A percentile compares a stretch with the other conserved stretches of the same genome.
phyloP scores from a whole-genome alignment of 2,113 vertebrate species.

The Chaetops frenatus region DNA sequence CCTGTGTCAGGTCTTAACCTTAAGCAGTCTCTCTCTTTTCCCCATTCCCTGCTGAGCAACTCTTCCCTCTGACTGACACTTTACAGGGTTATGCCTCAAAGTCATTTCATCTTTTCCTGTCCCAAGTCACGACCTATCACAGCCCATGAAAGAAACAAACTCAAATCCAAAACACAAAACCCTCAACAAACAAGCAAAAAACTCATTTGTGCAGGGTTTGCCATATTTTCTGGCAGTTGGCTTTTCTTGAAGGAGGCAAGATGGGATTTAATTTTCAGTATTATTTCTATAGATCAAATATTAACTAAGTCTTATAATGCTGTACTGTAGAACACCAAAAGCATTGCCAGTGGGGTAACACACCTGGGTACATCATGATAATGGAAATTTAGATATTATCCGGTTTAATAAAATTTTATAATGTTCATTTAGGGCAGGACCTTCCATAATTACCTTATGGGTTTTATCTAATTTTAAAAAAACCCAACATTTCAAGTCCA shows the following conservation, averaged over 20 bases:
- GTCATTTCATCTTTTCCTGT: background rate
- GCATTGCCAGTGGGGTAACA: background rate
- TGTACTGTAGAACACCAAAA: background rate
- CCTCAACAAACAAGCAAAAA: background rate
- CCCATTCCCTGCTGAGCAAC: background rate
- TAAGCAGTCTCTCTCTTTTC: background rate
- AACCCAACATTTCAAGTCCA: background rate
- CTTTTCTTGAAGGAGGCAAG: background rate
- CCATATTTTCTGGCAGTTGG: background rate
- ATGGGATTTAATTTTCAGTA: slow-evolving; percentile 17
- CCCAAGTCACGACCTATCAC: background rate
- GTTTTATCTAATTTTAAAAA: background rate
- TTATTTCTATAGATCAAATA: slow-evolving; percentile 51
- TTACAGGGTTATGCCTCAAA: background rate
- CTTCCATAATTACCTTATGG: background rate
- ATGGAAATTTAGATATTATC: slow-evolving; percentile 19
- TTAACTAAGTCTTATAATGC: background rate
- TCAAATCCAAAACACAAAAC: background rate
- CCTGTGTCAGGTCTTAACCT: background rate
- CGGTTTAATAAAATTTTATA: slow-evolving; percentile 29
- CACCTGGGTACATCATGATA: background rate
- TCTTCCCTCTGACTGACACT: background rate
- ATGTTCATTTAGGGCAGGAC: slow-evolving; percentile 4
- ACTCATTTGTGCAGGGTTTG: background rate
- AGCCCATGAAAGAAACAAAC: background rate